Base-by-base conservation (phyloP, 2,797 vertebrate genomes). In the Phalloptychus januarius region DNA sequence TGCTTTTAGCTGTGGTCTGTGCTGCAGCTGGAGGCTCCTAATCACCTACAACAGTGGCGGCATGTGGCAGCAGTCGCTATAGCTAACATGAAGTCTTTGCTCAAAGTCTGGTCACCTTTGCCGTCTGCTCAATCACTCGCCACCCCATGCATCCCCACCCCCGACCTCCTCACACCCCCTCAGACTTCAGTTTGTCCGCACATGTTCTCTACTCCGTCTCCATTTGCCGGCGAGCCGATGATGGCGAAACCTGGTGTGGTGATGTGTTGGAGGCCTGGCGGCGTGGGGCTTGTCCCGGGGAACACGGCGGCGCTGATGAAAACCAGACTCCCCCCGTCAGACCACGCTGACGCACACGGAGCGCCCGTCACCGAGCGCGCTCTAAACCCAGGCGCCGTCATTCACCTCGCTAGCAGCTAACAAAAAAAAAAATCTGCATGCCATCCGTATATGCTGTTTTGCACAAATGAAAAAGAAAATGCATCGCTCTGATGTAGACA, bases 211-310 rank as follows among this genome's bases (percentile, higher is more conserved):
- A 88, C 90, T 89, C 79, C n/a, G 75, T 87, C 89, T 91, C 89
- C 90, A 90, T 94, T 91, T 91, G 87, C 89, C 1, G 40, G 63
- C 78, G 76, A 75, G 89, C 78, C 10, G 31, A 82, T 92, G 91
- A 93, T 94, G 89, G 93, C 79, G 90, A 92, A 93, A 92, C 89
- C 91, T 88, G 92, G 87, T 92, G 88, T 92, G 87, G 88, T 94
- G 92, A 93, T 93, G 89, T 93, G 93, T 85, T 88, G 89, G 92
- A 91, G 89, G 80, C 86, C 92, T 89, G 88, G 83, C 87, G 82
- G 88, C 58, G 40, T 45, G 85, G 85, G 89, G 88, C 89, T 93
- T 91, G 91, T 93, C 89, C 92, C 54, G 73, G 76, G 85, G 88
- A 89, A 86, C 83, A 79, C 80, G 38, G 11, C 73, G 1, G 69